Base-by-base conservation (phyloP, 2,797 vertebrate genomes). In the Ctenopoma kingsleyae region DNA sequence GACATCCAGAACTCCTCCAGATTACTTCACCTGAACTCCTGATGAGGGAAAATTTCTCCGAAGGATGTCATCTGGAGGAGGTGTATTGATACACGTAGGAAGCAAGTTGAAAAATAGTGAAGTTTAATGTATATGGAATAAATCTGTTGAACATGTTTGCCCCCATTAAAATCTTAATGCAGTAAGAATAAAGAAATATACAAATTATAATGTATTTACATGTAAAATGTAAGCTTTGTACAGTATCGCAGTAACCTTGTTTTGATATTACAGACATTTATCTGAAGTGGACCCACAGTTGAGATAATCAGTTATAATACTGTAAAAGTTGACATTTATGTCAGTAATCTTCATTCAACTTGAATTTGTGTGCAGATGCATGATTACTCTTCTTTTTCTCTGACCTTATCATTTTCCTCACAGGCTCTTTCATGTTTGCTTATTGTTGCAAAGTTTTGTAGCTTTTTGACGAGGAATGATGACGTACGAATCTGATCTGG, bases 401-500 rank as follows among this genome's bases (percentile, higher is more conserved):
- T 30, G 2, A 56, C 8, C 20, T 11, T 40, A 3, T 81, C 23
- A n/a, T 50, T 69, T 40, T 35, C 48, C 16, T 40, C 40, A 36
- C 4, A 8, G 0, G 0, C 8, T 51, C 22, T 57, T 27, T 55
- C 8, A 9, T 3, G 1, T 41, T 32, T 3, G 13, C 4, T 13
- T 8, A 2, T 3, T 3, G 51, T 25, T 1, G 41, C 19, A 0
- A 38, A 17, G 4, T 56, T 66, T n/a, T 32, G 20, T 16, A 92
- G 56, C 46, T 44, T 78, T 8, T 23, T 76, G 36, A 94, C 48
- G 7, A 83, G 19, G 78, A 87, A 84, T 0, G 92, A 67, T 2
- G 94, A 93, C 68, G 90, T 87, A 0, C 89, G 88, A 5, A 95
- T 35, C 90, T 93, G 92, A 60, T 90, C 87, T 0, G 94, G 94